Conservation (phyloP, 2,797 vertebrate genomes). For the Dipus sagitta region DNA sequence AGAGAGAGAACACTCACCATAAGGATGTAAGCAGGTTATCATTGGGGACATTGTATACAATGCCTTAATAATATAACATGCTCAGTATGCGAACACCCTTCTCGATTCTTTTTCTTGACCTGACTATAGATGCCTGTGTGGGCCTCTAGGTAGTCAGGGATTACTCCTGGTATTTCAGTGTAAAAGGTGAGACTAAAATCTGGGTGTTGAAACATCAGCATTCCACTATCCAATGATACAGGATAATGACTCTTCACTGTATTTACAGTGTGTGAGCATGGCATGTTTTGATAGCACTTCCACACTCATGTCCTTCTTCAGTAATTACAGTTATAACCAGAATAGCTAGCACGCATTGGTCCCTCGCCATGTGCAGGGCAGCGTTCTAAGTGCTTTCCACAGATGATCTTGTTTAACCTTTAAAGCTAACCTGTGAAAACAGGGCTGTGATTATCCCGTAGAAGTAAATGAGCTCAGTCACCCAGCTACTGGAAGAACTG, state of each 20-base stretch:
- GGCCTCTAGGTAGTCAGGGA: neutral
- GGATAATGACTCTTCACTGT: neutral
- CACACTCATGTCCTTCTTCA: conserved; percentile 10
- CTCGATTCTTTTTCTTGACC: neutral
- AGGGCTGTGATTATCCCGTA: neutral
- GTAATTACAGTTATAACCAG: neutral
- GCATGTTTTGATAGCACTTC: neutral
- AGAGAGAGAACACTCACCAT: neutral
- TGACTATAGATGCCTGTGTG: neutral
- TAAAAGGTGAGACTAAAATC: neutral
- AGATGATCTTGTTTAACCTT: neutral
- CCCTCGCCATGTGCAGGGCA: neutral
- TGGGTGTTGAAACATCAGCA: neutral
- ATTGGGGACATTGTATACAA: neutral
- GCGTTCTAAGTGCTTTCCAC: neutral
- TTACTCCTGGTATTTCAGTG: neutral
- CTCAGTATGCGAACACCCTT: neutral
- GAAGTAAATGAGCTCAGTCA: neutral
- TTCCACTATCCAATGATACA: neutral
- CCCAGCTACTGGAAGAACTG: neutral
- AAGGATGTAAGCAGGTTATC: neutral
- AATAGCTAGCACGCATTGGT: neutral
- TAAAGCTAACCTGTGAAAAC: neutral
- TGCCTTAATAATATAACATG: neutral
- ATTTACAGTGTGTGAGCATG: neutral